These are phyloP conservation scores for Drosophila kohkoa DNA, from an alignment of 1,140 invertebrate species.

Conservation along the genomic window DNA sequence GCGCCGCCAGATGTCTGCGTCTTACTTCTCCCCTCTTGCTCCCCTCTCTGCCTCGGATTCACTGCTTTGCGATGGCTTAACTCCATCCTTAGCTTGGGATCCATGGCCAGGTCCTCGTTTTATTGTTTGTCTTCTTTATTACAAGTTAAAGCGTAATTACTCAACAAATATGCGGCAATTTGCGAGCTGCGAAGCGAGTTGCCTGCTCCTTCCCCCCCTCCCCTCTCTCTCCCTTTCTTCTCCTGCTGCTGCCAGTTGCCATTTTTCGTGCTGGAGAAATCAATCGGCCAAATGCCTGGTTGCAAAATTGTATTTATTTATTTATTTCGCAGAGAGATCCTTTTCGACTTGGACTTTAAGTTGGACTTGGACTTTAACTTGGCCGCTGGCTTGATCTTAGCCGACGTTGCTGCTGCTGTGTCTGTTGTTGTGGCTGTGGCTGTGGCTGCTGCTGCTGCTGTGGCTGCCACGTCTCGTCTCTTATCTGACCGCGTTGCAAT, in stretches of 20 bases:
- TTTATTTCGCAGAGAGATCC: constrained; percentile 46
- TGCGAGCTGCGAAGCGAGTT: constrained; percentile 55
- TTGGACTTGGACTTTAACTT: not conserved
- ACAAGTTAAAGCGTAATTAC: constrained; percentile 83
- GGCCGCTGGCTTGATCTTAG: constrained; percentile 30
- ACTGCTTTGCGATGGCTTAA: constrained; percentile 15
- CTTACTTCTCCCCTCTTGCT: not conserved
- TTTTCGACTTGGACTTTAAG: constrained; percentile 8
- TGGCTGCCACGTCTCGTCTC: constrained; percentile 24
- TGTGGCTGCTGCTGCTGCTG: not conserved
- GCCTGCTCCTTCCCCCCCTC: not conserved
- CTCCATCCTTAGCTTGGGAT: constrained; percentile 26
- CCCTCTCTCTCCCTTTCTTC: not conserved
- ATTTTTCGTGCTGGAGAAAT: constrained; percentile 66
- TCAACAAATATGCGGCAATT: constrained; percentile 83
- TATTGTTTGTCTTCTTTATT: constrained; percentile 83
- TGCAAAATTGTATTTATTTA: constrained; percentile 76
- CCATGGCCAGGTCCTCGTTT: constrained; percentile 67
- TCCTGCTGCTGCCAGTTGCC: constrained; percentile 25
- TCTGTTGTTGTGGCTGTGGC: constrained; percentile 1
- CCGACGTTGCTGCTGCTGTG: constrained; percentile 32
- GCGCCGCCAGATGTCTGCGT: constrained; percentile 64
- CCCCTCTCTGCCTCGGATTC: not conserved
- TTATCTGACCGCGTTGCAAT: constrained; percentile 60
- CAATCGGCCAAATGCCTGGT: constrained; percentile 72